Conservation (phyloP, 2,888 invertebrate genomes). For the Cerastoderma edule region DNA sequence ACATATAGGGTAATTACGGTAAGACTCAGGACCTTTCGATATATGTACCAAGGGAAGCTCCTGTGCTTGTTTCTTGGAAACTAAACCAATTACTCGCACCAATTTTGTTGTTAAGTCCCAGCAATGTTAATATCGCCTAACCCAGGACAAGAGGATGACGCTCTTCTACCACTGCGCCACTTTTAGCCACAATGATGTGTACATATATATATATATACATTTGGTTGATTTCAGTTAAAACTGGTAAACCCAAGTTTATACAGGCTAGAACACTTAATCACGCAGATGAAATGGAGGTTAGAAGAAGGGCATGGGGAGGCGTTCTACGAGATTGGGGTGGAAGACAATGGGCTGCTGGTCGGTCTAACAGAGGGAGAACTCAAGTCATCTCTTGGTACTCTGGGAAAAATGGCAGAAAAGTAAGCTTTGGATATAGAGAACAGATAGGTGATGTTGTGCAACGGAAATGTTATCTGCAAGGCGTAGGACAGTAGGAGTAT, state of each 20-base stretch:
- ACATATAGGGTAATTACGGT: too few species aligned
- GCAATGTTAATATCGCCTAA: too few species aligned
- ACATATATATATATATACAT: too few species aligned
- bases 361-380: constrained; percentile 94
- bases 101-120: background rate
- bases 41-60: too few species aligned
- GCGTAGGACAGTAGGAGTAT: too few species aligned
- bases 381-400: constrained; percentile 92
- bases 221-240: constrained; percentile 88
- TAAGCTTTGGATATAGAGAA: constrained; percentile 83
- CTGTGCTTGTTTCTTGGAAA: too few species aligned
- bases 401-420: constrained; percentile 92
- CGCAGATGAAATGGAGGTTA: constrained; percentile 99
- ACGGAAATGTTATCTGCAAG: background rate
- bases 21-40: too few species aligned
- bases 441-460: background rate
- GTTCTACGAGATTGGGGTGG: constrained; percentile 96
- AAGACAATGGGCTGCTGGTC: constrained; percentile 89
- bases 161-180: too few species aligned
- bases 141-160: too few species aligned
- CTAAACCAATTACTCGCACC: background rate
- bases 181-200: too few species aligned
- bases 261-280: constrained; percentile 97
- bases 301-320: constrained; percentile 98
- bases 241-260: constrained; percentile 95